phyloP scores from a whole-genome alignment of 1,140 invertebrate genomes.

The Bombus haemorrhoidalis region DNA sequence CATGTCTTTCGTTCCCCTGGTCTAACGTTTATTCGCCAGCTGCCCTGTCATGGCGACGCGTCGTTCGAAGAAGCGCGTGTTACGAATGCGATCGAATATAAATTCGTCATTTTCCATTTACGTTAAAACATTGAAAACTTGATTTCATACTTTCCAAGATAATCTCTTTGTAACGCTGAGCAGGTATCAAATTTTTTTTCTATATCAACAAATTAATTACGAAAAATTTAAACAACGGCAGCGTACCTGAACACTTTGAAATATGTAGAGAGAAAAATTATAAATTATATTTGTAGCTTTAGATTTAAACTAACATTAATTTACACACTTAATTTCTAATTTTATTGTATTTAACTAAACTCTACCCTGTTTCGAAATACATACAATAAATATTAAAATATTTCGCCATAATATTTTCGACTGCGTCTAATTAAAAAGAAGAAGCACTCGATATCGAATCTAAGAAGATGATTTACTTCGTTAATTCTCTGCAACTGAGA shows the following conservation, averaged over 20 bases:
- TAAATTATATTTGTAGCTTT: background rate
- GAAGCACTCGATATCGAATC: background rate
- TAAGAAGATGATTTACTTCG: background rate
- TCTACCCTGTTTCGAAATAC: too few species aligned
- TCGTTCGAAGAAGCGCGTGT: conserved; percentile 31
- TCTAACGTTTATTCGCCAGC: conserved; percentile 1
- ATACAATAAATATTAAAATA: background rate
- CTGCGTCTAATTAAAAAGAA: background rate
- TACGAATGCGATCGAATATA: background rate
- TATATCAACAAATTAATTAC: background rate
- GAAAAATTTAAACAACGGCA: background rate
- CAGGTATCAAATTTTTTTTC: background rate
- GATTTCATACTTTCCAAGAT: background rate
- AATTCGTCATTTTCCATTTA: too few species aligned
- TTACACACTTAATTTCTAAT: background rate
- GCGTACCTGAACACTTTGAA: background rate
- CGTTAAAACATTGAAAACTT: background rate
- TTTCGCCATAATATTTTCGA: background rate
- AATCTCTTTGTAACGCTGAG: background rate
- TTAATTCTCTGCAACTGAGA: background rate
- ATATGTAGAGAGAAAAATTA: background rate
- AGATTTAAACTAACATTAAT: too few species aligned
- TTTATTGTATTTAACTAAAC: background rate
- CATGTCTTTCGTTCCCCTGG: conserved; percentile 21
- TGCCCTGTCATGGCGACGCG: conserved; percentile 43